phyloP scores from a whole-genome alignment of 2,888 invertebrate genomes.

The Phaonia tiefii region DNA sequence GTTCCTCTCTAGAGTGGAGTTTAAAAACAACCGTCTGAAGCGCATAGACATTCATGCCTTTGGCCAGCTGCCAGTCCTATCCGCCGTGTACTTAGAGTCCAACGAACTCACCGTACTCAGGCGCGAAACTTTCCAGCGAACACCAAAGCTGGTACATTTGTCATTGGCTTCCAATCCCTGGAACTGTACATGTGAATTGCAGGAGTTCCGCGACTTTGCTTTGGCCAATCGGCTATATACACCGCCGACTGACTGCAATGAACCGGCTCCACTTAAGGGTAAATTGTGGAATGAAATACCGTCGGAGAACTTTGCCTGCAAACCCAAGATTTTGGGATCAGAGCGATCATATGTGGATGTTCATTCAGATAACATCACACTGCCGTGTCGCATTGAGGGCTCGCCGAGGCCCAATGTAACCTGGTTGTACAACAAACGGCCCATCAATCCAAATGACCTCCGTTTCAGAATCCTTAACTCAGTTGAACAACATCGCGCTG shows the following conservation, averaged over 20 bases:
- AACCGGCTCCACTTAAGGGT: slow-evolving; percentile 86
- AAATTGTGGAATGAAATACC: slow-evolving; percentile 88
- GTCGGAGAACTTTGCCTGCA: slow-evolving; percentile 90
- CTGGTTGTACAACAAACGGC: slow-evolving; percentile 82
- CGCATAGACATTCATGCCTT: slow-evolving; percentile 87
- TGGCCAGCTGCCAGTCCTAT: slow-evolving; percentile 85
- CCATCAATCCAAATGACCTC: slow-evolving; percentile 75
- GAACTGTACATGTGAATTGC: slow-evolving; percentile 93
- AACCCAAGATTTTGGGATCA: slow-evolving; percentile 84
- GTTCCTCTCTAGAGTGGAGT: slow-evolving; percentile 88
- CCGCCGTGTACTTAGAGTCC: slow-evolving; percentile 86
- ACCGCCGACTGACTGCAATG: slow-evolving; percentile 86
- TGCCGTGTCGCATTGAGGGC: slow-evolving; percentile 84
- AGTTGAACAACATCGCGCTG: slow-evolving; percentile 72
- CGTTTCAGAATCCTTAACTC: slow-evolving; percentile 76
- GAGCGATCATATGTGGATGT: slow-evolving; percentile 83
- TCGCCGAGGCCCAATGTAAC: slow-evolving; percentile 89
- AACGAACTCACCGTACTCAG: slow-evolving; percentile 88
- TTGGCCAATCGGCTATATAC: slow-evolving; percentile 88
- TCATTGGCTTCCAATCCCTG: slow-evolving; percentile 91
- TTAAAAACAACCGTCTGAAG: slow-evolving; percentile 88
- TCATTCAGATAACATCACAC: slow-evolving; percentile 85
- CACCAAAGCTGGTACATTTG: slow-evolving; percentile 87
- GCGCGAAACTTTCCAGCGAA: slow-evolving; percentile 84
- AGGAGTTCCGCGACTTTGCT: slow-evolving; percentile 89